Conservation (phyloP, 2,113 vertebrate genomes). For the Sorex araneus region DNA sequence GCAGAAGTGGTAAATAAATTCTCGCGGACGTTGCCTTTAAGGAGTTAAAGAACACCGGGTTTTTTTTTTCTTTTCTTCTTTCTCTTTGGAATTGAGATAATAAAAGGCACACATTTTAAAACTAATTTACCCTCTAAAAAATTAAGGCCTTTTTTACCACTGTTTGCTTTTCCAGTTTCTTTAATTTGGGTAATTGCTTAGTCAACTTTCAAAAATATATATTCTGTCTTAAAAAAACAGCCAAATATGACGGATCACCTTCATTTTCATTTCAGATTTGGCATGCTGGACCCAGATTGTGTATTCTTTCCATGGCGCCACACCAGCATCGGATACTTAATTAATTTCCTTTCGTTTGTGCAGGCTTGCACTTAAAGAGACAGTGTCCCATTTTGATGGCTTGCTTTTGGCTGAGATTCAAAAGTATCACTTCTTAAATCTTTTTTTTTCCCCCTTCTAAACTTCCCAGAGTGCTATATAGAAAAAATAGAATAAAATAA, state of each 20-base stretch:
- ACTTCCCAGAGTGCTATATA: slow-evolving; percentile 81
- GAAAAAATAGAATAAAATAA: slow-evolving; percentile 81
- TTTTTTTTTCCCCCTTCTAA: slow-evolving; percentile 62
- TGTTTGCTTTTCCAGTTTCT: slow-evolving; percentile 94
- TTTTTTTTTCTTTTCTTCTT: slow-evolving; percentile 21
- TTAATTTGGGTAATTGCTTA: slow-evolving; percentile 95
- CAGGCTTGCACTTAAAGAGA: slow-evolving; percentile 90
- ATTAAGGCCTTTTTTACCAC: slow-evolving; percentile 83
- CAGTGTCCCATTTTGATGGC: slow-evolving; percentile 89
- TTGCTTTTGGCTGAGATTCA: slow-evolving; percentile 87
- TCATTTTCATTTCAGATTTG: slow-evolving; percentile 89
- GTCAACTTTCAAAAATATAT: slow-evolving; percentile 92
- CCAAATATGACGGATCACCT: slow-evolving; percentile 94
- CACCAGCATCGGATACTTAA: slow-evolving; percentile 93
- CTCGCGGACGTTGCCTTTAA: not conserved
- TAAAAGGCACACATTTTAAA: slow-evolving; percentile 76
- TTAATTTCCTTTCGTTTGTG: slow-evolving; percentile 95
- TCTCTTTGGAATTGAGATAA: slow-evolving; percentile 76
- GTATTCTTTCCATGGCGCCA: slow-evolving; percentile 92
- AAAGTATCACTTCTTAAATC: slow-evolving; percentile 89
- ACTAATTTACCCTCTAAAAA: slow-evolving; percentile 78
- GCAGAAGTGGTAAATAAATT: slow-evolving; percentile 62
- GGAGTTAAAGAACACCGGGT: slow-evolving; percentile 64
- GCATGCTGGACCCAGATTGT: slow-evolving; percentile 89
- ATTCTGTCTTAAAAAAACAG: slow-evolving; percentile 93